These are phyloP conservation scores for Notodonta ziczac DNA, from an alignment of 2,888 invertebrate genomes.

Conservation along the genomic window DNA sequence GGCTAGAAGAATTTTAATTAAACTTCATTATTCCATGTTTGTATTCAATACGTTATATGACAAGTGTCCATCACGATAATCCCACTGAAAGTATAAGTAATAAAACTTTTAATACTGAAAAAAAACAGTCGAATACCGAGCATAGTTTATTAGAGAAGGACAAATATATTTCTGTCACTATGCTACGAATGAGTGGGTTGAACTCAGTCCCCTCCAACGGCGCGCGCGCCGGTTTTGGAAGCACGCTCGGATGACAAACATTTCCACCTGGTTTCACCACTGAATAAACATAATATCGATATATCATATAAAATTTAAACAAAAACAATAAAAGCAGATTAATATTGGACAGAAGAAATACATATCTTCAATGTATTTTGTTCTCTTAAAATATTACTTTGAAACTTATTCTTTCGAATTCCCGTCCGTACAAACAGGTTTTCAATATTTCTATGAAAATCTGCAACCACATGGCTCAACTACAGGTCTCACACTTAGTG, in stretches of 20 bases:
- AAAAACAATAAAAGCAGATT: neutral
- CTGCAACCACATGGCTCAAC: slow-evolving; percentile 49
- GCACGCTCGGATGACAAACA: slow-evolving; percentile 73
- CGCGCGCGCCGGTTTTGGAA: slow-evolving; percentile 74
- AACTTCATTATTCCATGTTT: neutral
- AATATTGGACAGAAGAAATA: neutral
- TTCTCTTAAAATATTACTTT: neutral
- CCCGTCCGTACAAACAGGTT: neutral
- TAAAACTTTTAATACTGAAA: slow-evolving; percentile 44
- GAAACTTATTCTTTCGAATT: neutral
- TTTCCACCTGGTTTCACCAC: slow-evolving; percentile 34
- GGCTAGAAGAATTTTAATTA: slow-evolving; percentile 6
- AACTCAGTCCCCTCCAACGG: slow-evolving; percentile 69
- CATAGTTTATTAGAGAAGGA: slow-evolving; percentile 65
- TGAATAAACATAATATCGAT: slow-evolving; percentile 27
- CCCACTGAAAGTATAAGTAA: slow-evolving; percentile 35
- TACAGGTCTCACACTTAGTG: slow-evolving; percentile 67
- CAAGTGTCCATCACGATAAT: slow-evolving; percentile 27
- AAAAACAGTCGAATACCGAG: slow-evolving; percentile 44
- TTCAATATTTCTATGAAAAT: slow-evolving; percentile 16
- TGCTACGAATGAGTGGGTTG: slow-evolving; percentile 67
- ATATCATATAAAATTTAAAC: slow-evolving; percentile 9
- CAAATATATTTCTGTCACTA: slow-evolving; percentile 59
- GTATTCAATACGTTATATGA: slow-evolving; percentile 14
- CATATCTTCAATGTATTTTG: neutral